A percentile compares a stretch with the other conserved stretches of the same genome.
phyloP scores from a whole-genome alignment of 1,140 invertebrate genomes.

The Mya arenaria region DNA sequence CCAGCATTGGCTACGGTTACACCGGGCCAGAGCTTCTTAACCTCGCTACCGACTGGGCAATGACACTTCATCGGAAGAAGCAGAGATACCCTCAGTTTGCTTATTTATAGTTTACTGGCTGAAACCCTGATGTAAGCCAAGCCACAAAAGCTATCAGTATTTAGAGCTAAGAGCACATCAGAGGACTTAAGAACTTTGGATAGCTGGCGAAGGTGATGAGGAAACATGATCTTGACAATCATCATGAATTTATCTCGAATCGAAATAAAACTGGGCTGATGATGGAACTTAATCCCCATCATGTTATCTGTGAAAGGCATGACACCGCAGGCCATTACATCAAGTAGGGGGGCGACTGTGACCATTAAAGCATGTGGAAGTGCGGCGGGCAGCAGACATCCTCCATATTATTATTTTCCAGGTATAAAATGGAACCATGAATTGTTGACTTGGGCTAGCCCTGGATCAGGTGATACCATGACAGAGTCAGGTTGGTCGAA shows the following conservation, averaged over 20 bases:
- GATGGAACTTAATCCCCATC: slow-evolving; percentile 72
- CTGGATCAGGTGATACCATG: not conserved
- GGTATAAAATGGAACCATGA: slow-evolving; percentile 74
- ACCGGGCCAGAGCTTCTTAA: not conserved
- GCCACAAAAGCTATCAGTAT: not conserved
- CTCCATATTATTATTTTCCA: slow-evolving; percentile 79
- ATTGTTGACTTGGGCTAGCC: slow-evolving; percentile 15
- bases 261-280: slow-evolving; percentile 80
- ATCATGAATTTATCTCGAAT: slow-evolving; percentile 75
- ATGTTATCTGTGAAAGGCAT: not conserved
- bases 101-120: slow-evolving; percentile 5
- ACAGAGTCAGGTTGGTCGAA: slow-evolving; percentile 51
- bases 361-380: slow-evolving; percentile 78
- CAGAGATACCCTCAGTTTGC: not conserved
- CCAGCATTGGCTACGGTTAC: not conserved
- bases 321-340: slow-evolving; percentile 69
- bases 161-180: slow-evolving; percentile 38
- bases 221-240: slow-evolving; percentile 57
- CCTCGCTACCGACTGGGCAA: slow-evolving; percentile 3
- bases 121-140: not conserved
- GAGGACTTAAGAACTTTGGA: slow-evolving; percentile 4
- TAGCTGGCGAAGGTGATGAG: slow-evolving; percentile 14
- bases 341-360: slow-evolving; percentile 78
- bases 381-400: slow-evolving; percentile 74
- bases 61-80: not conserved